Conservation (phyloP, 2,797 vertebrate genomes). For the Tinamus major region DNA sequence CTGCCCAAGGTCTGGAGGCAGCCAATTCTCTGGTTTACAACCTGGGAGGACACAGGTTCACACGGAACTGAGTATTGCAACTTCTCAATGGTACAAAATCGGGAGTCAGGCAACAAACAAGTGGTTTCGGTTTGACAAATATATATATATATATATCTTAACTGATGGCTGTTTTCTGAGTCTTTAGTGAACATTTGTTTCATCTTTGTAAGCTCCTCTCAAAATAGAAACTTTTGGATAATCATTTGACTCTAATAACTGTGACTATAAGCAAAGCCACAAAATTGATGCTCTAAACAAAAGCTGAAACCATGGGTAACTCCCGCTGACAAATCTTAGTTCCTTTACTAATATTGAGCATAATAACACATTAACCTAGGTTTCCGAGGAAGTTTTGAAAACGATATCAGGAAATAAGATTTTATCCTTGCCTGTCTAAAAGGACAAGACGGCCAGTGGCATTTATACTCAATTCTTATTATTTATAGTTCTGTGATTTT, state of each 20-base stretch:
- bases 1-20: not conserved
- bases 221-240: not conserved
- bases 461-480: not conserved
- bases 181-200: not conserved
- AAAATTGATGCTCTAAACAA: not conserved
- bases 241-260: not conserved
- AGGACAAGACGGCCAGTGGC: not conserved
- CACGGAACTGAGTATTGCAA: not conserved
- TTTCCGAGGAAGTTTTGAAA: not conserved
- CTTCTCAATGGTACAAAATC: not conserved
- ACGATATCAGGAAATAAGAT: not conserved
- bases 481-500: not conserved
- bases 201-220: not conserved
- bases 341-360: not conserved
- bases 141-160: not conserved
- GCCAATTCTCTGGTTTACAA: not conserved
- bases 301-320: not conserved
- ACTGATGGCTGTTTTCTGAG: not conserved
- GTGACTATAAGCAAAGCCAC: not conserved
- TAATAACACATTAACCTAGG: not conserved
- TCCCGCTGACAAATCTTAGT: not conserved
- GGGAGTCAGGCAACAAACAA: not conserved
- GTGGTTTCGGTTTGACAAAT: not conserved
- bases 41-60: not conserved
- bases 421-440: not conserved